phyloP scores from a whole-genome alignment of 1,140 invertebrate genomes.

The Drosophila pseudoobscura region DNA sequence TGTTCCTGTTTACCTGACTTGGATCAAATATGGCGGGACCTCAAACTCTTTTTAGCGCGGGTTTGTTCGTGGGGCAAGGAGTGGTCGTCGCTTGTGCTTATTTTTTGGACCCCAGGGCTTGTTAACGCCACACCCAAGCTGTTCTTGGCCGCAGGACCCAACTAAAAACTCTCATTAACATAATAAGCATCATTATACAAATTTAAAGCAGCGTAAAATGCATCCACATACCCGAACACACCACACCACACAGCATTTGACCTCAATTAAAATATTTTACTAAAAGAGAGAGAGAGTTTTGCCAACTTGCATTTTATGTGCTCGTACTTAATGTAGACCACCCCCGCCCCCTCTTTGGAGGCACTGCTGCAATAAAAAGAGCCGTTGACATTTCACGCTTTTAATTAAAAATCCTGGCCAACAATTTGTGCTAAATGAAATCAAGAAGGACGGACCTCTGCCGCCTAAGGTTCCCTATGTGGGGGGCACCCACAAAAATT shows the following conservation, averaged over 20 bases:
- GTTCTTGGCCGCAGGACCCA: conserved; percentile 2
- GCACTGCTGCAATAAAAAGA: conserved; percentile 23
- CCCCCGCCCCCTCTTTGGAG: neutral
- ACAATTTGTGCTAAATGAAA: conserved; percentile 51
- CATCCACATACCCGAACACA: conserved; percentile 26
- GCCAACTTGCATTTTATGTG: conserved; percentile 46
- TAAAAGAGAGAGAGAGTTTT: conserved; percentile 28
- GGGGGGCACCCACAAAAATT: conserved; percentile 28
- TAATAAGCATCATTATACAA: conserved; percentile 67
- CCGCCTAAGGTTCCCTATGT: too few relatives aligned
- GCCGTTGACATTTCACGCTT: conserved; percentile 63
- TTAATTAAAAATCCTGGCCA: conserved; percentile 55
- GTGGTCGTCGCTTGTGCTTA: neutral
- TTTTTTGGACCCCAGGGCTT: conserved; percentile 20
- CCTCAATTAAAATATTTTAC: conserved; percentile 70
- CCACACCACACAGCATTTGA: conserved; percentile 31
- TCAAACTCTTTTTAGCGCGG: neutral
- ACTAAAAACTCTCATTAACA: conserved; percentile 63
- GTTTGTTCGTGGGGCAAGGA: neutral
- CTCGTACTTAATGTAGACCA: neutral
- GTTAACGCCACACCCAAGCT: conserved; percentile 15
- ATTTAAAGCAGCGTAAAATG: conserved; percentile 63
- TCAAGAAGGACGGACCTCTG: conserved; percentile 8
- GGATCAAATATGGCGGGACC: too few relatives aligned
- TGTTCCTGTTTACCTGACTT: too few relatives aligned